These are phyloP conservation scores for Axis porcinus DNA, from an alignment of 2,113 vertebrate species.

Conservation along the genomic window DNA sequence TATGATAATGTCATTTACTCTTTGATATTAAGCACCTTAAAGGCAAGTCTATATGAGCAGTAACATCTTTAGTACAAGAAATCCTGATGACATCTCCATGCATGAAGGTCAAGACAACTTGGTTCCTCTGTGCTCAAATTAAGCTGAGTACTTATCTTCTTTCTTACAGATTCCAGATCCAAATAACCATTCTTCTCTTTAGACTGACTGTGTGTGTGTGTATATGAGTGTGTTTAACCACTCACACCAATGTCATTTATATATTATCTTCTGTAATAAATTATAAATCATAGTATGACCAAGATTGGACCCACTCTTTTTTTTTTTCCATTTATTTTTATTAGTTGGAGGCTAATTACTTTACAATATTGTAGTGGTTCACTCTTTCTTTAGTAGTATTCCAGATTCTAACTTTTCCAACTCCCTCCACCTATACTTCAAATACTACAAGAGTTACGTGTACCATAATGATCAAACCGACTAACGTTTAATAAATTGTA, in stretches of 20 bases:
- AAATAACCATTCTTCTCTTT: neutral
- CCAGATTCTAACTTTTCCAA: neutral
- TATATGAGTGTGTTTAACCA: neutral
- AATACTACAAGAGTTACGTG: neutral
- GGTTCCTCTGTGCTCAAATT: neutral
- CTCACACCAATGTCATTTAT: neutral
- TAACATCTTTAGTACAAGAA: neutral
- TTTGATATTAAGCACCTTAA: neutral
- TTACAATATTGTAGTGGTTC: too few species aligned
- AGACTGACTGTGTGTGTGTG: neutral
- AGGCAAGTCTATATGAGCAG: neutral
- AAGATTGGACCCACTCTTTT: neutral
- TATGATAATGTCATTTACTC: neutral
- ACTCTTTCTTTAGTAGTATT: neutral
- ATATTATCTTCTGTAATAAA: neutral
- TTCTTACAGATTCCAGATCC: neutral
- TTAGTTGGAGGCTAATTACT: too few species aligned
- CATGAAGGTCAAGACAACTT: neutral
- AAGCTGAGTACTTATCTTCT: neutral
- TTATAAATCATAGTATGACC: neutral
- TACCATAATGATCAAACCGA: neutral
- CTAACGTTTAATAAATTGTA: neutral
- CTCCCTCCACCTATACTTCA: neutral
- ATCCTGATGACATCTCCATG: neutral
- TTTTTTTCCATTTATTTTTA: too few species aligned